Evolutionary conservation across 2,797 vertebrate species (phyloP).

Genomic region (Octomys mimax): DNA sequence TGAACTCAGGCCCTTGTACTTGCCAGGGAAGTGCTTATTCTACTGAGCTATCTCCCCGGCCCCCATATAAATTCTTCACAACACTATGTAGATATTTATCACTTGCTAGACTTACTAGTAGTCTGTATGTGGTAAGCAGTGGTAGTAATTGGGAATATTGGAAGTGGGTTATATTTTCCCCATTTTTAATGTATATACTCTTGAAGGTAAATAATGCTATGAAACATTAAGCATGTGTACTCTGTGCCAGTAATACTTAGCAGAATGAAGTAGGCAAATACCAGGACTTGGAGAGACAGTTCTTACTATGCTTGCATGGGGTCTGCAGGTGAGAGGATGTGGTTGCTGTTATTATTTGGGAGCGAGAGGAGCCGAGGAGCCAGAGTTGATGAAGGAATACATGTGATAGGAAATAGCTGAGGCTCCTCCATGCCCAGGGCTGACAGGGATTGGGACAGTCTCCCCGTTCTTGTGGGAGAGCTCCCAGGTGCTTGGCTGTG

Average conservation of each 20-base stretch:
- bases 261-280: slow-evolving; percentile 47
- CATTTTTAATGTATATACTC: neutral
- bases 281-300: neutral
- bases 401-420: slow-evolving; percentile 20
- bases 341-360: neutral
- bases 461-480: neutral
- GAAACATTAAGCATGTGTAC: neutral
- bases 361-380: neutral
- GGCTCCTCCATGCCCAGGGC: neutral
- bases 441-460: neutral
- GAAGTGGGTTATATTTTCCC: slow-evolving; percentile 1
- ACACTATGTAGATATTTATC: neutral
- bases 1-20: too few relatives aligned
- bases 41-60: too few relatives aligned
- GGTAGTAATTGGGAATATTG: neutral
- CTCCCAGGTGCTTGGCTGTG: neutral
- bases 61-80: slow-evolving; percentile 19
- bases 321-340: neutral
- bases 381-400: neutral
- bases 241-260: neutral
- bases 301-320: neutral
- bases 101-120: neutral
- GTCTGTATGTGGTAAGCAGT: neutral
- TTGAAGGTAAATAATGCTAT: slow-evolving; percentile 3
- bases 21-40: too few relatives aligned